Conservation (phyloP, 2,113 vertebrate genomes). For the Python bivittatus region DNA sequence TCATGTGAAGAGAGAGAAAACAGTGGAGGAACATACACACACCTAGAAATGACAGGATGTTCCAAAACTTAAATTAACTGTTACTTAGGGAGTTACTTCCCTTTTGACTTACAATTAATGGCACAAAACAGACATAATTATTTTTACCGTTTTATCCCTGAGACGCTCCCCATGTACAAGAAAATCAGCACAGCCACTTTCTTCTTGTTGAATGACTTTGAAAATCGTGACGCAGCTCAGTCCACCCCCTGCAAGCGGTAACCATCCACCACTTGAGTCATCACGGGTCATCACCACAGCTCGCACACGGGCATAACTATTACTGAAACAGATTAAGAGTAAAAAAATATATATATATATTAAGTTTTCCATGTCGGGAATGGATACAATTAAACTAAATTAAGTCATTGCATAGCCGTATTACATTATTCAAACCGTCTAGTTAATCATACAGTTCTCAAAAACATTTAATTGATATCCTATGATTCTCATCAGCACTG, state of each 20-base stretch:
- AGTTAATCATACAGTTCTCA: neutral
- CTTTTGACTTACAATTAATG: neutral
- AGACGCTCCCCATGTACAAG: conserved; percentile 97
- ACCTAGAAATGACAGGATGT: neutral
- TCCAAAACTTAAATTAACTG: neutral
- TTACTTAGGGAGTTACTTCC: neutral
- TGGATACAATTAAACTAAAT: neutral
- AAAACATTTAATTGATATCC: neutral
- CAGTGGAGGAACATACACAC: neutral
- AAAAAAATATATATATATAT: neutral
- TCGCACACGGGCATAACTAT: conserved; percentile 98
- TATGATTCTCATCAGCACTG: neutral
- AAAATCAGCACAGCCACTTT: conserved; percentile 88
- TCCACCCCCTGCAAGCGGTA: conserved; percentile 93
- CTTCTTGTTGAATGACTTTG: conserved; percentile 90
- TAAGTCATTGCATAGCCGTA: neutral
- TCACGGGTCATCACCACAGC: conserved; percentile 99
- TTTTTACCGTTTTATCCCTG: conserved; percentile 96
- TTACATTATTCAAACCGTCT: neutral
- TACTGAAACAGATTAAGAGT: conserved; percentile 80
- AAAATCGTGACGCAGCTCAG: conserved; percentile 97
- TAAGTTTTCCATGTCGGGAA: neutral
- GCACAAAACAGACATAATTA: conserved; percentile 24
- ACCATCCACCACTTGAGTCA: conserved; percentile 99
- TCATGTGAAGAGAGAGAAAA: neutral